Conservation (phyloP, 92 coral and sea anemone species). For the Galaxea fascicularis region DNA sequence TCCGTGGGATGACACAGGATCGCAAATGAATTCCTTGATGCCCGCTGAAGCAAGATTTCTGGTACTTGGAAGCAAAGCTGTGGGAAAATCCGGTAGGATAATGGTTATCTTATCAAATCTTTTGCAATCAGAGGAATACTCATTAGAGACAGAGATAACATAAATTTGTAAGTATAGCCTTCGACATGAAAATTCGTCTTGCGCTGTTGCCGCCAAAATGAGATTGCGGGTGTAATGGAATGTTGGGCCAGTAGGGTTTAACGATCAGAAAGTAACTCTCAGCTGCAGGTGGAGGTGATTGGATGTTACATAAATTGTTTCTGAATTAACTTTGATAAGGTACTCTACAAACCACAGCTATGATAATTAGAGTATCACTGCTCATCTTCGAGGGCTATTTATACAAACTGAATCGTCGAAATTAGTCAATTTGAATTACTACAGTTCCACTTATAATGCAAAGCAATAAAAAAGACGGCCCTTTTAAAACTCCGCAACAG, state of each 20-base stretch:
- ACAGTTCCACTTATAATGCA: neutral
- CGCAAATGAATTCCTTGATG: conserved; percentile 62
- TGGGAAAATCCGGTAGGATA: conserved; percentile 91
- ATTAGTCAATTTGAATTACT: neutral
- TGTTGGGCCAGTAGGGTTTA: neutral
- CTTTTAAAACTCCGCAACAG: too few relatives aligned
- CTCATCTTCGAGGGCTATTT: neutral
- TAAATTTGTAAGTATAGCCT: neutral
- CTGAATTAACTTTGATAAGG: neutral
- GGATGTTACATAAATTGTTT: neutral
- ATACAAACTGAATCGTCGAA: neutral
- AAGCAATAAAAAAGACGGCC: neutral
- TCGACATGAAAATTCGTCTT: neutral
- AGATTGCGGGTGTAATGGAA: too few relatives aligned
- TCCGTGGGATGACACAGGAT: neutral
- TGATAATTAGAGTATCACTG: neutral
- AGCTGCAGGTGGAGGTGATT: too few relatives aligned
- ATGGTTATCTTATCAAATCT: neutral
- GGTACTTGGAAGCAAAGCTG: conserved; percentile 90
- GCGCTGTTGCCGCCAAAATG: neutral
- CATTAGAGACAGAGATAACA: neutral
- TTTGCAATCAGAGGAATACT: neutral
- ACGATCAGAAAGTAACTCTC: neutral
- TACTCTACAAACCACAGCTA: neutral
- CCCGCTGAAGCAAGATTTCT: conserved; percentile 85